These are phyloP conservation scores for Apodemus sylvaticus DNA, from an alignment of 2,113 vertebrate genomes.

Conservation along the genomic window DNA sequence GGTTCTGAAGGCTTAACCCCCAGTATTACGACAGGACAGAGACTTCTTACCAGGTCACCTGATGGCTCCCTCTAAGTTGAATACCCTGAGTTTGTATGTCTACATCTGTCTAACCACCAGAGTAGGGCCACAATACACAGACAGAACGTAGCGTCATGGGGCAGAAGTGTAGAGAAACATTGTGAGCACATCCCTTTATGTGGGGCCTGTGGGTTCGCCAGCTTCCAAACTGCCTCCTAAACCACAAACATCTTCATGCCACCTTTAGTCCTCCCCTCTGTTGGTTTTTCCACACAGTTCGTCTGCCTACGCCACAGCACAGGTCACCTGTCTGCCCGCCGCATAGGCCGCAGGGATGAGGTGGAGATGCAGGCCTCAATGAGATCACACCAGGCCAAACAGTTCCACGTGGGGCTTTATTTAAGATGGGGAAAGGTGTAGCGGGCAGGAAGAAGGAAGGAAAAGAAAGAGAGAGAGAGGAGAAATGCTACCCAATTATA, in stretches of 20 bases:
- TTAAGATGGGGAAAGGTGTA: no score
- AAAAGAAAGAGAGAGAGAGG: no score
- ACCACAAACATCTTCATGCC: no score
- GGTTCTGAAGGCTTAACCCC: background rate
- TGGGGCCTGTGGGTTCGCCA: fast-evolving
- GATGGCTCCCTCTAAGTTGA: background rate
- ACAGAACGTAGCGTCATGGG: background rate
- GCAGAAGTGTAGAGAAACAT: background rate
- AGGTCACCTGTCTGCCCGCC: no score
- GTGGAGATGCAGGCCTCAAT: no score
- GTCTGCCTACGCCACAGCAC: no score
- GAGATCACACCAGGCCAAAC: no score
- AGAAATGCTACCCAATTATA: no score
- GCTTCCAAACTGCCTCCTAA: background rate
- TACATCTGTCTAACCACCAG: background rate
- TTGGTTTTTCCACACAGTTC: no score
- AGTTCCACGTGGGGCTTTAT: no score
- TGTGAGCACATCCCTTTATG: background rate
- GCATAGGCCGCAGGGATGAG: no score
- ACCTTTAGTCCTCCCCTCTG: fast-evolving
- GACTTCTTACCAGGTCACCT: background rate
- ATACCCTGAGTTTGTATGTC: background rate
- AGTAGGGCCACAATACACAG: background rate
- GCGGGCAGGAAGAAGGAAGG: no score
- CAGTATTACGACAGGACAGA: background rate